Conservation (phyloP, 2,113 vertebrate species). For the Microtus oregoni region DNA sequence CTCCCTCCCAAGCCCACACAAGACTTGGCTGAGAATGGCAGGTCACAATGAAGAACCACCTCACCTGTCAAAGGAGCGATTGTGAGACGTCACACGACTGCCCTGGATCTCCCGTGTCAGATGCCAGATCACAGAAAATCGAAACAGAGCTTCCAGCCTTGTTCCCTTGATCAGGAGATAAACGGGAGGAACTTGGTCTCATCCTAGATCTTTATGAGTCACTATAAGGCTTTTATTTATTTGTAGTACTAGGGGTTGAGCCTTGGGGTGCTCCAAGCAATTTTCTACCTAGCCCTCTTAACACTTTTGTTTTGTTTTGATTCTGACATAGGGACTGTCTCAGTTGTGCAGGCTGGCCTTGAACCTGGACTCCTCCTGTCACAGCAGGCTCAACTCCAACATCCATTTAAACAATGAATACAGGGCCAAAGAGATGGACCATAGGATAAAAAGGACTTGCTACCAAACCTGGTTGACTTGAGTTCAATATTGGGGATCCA, state of each 20-base stretch:
- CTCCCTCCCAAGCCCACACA: accelerated
- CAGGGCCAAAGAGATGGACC: not conserved
- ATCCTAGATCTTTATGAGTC: accelerated
- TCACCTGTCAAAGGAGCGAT: slow-evolving; percentile 96
- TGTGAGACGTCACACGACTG: slow-evolving; percentile 92
- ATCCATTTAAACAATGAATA: accelerated
- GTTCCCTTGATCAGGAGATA: slow-evolving; percentile 86
- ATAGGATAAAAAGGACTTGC: not conserved
- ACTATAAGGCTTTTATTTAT: not conserved
- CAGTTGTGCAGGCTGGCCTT: not conserved
- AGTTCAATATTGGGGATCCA: not conserved
- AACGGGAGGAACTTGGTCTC: accelerated
- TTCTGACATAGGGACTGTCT: not conserved
- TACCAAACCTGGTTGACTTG: not conserved
- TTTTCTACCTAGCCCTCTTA: not conserved
- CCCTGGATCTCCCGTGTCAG: slow-evolving; percentile 96
- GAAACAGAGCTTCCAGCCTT: slow-evolving; percentile 94
- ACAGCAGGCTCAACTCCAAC: not conserved
- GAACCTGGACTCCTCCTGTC: not conserved
- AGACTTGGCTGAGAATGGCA: accelerated
- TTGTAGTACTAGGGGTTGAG: not conserved
- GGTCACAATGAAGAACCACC: accelerated
- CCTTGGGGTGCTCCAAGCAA: not conserved
- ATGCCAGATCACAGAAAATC: slow-evolving; percentile 98
- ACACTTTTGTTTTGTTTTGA: not conserved